phyloP scores from a whole-genome alignment of 2,888 invertebrate species.

The Eucriotettix oculatus region DNA sequence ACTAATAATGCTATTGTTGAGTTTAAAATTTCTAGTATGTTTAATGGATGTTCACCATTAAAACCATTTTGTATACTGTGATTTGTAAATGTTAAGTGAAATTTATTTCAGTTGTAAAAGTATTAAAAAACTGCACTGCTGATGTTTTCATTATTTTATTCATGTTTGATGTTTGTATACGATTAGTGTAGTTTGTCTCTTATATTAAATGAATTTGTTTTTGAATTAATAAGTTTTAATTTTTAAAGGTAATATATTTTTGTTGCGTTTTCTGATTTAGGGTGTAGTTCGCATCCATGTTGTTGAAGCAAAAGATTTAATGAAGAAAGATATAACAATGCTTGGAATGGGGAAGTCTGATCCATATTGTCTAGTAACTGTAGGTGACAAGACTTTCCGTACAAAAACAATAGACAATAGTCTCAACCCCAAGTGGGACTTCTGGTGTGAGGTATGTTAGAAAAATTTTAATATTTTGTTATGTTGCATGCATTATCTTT shows the following conservation, averaged over 20 bases:
- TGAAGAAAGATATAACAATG: slow-evolving; percentile 89
- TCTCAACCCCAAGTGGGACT: slow-evolving; percentile 94
- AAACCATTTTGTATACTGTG: no score
- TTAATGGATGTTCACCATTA: no score
- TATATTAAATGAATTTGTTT: no score
- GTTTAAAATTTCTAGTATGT: no score
- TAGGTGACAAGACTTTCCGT: slow-evolving; percentile 86
- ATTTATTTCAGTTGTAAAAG: no score
- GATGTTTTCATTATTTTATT: neutral
- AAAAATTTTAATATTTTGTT: neutral
- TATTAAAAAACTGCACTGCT: no score
- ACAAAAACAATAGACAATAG: slow-evolving; percentile 89
- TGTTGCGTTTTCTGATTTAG: slow-evolving; percentile 28
- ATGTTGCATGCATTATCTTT: no score
- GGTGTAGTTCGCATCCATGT: slow-evolving; percentile 89
- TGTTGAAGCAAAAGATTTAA: slow-evolving; percentile 85
- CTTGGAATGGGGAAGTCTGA: slow-evolving; percentile 88
- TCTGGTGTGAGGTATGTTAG: slow-evolving; percentile 79
- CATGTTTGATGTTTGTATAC: neutral
- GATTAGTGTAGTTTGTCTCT: no score
- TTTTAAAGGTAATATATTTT: neutral
- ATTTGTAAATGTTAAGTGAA: no score
- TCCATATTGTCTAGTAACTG: slow-evolving; percentile 82
- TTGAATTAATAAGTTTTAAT: no score
- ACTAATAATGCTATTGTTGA: no score